These are phyloP conservation scores for Falcaria lacertinaria DNA, from an alignment of 2,888 invertebrate species.

Conservation along the genomic window DNA sequence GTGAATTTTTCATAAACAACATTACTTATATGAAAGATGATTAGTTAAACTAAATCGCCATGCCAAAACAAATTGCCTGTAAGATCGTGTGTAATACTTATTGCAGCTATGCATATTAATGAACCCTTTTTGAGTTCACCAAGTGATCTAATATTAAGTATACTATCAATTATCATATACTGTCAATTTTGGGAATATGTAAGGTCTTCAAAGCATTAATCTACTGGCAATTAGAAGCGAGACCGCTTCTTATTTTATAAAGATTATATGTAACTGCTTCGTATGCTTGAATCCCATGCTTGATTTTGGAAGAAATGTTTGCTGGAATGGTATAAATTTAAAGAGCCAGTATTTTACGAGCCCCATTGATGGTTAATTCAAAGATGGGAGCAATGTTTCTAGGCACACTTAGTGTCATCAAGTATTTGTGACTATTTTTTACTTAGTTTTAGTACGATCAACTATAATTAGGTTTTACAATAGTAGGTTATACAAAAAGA, in stretches of 20 bases:
- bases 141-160: not conserved
- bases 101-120: slow-evolving; percentile 1
- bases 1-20: no score
- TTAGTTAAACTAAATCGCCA: not conserved
- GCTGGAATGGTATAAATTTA: no score
- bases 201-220: no score
- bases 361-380: not conserved
- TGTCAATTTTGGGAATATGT: not conserved
- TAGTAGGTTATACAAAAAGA: not conserved
- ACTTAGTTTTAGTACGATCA: slow-evolving; percentile 20
- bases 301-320: no score
- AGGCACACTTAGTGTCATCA: slow-evolving; percentile 17
- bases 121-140: not conserved
- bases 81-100: not conserved
- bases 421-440: slow-evolving; percentile 37
- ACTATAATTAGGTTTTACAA: not conserved
- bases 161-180: not conserved
- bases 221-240: no score
- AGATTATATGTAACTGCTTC: no score
- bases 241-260: no score
- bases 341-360: no score
- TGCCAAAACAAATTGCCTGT: not conserved
- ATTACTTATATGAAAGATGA: not conserved
- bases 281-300: no score
- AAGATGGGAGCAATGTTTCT: not conserved